Percentiles rank a stretch among this genome's conserved stretches.
These are phyloP conservation scores for Aythya baeri DNA, from an alignment of 2,113 vertebrate species.

Conservation along the genomic window DNA sequence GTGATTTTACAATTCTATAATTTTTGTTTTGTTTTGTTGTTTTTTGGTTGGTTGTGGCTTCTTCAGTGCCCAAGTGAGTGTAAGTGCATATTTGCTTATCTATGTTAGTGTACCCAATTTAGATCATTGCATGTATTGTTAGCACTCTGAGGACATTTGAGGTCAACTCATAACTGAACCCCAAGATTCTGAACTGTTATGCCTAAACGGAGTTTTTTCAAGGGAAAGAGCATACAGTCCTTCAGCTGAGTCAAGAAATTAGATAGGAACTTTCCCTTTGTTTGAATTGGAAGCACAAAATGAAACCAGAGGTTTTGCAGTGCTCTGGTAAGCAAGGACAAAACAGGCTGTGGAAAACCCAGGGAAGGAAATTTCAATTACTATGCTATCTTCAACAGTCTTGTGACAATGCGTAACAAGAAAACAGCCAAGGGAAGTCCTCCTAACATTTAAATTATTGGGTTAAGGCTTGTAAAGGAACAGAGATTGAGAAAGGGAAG, in stretches of 20 bases:
- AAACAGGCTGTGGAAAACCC: background rate
- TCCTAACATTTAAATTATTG: background rate
- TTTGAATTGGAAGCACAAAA: background rate
- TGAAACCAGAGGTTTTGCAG: background rate
- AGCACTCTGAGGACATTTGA: background rate
- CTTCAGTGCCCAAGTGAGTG: background rate
- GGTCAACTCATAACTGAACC: background rate
- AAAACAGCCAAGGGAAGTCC: background rate
- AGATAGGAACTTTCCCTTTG: background rate
- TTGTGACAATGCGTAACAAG: background rate
- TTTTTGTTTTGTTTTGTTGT: background rate
- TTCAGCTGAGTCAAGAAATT: background rate
- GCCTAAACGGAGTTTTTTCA: background rate
- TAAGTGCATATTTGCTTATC: background rate
- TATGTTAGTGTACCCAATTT: background rate
- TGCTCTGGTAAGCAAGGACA: background rate
- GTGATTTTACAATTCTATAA: background rate
- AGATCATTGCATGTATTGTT: background rate
- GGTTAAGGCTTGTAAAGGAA: background rate
- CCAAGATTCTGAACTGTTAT: background rate
- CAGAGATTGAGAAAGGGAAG: background rate
- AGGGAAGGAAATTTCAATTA: background rate
- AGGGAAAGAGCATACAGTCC: background rate
- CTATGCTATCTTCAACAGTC: background rate
- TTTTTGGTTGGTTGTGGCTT: background rate